Evolutionary conservation across 2,113 vertebrate genomes (phyloP).

Genomic region (Procavia capensis): DNA sequence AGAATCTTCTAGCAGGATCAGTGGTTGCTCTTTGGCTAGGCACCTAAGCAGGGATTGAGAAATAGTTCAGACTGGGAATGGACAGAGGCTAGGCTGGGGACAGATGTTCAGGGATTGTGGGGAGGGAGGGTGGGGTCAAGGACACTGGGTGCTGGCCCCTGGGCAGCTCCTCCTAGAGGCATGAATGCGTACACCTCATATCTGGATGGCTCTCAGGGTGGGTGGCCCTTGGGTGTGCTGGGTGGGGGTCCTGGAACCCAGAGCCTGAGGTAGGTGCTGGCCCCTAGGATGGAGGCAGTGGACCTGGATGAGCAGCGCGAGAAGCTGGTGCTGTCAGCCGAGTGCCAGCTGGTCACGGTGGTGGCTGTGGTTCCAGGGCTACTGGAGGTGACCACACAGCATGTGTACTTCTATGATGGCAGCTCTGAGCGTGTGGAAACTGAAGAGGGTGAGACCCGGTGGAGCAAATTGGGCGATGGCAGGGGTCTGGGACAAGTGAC

Average conservation of each 20-base stretch:
- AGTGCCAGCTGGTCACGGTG: conserved; percentile 97
- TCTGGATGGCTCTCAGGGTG: not conserved
- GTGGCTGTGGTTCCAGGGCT: conserved; percentile 93
- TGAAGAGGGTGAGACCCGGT: conserved; percentile 91
- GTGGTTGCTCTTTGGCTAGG: not conserved
- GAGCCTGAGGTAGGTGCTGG: not conserved
- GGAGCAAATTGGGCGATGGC: not conserved
- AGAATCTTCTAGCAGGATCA: not conserved
- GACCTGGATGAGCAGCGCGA: conserved; percentile 93
- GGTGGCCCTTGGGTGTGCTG: not conserved
- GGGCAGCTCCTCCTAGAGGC: not conserved
- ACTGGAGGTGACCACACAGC: conserved; percentile 96
- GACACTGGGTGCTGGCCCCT: not conserved
- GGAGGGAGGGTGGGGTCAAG: not conserved
- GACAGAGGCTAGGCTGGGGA: not conserved
- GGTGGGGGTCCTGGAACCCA: not conserved
- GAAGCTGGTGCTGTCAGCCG: conserved; percentile 96
- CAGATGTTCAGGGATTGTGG: not conserved
- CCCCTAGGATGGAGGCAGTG: conserved; percentile 89
- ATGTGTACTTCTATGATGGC: conserved; percentile 96
- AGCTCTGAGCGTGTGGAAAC: conserved; percentile 96
- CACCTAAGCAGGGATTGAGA: not conserved
- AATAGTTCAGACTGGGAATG: not conserved
- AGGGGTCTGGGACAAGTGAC: not conserved
- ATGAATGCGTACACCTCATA: not conserved